Evolutionary conservation across 1,140 invertebrate species (phyloP).

Genomic region (Eupeodes corollae): DNA sequence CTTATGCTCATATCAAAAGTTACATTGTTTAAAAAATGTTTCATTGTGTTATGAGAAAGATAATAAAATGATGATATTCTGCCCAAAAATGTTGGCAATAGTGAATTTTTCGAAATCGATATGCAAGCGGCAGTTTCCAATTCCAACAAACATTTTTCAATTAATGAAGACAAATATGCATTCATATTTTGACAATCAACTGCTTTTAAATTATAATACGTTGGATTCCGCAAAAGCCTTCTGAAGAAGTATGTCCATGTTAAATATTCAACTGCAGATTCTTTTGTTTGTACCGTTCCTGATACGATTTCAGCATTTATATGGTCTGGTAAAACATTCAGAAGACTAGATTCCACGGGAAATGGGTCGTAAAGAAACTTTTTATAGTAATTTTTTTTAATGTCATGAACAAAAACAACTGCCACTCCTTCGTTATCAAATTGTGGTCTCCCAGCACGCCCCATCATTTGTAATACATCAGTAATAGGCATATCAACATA

Average conservation of each 20-base stretch:
- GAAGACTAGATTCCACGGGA: conserved; percentile 91
- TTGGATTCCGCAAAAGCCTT: conserved; percentile 84
- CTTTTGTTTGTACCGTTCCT: conserved; percentile 85
- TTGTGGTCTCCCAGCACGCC: conserved; percentile 86
- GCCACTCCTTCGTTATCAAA: conserved; percentile 93
- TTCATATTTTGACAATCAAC: conserved; percentile 65
- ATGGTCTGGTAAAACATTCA: conserved; percentile 88
- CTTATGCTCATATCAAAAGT: conserved; percentile 51
- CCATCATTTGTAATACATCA: conserved; percentile 99
- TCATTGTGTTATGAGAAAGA: conserved; percentile 83
- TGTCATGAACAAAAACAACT: conserved; percentile 93
- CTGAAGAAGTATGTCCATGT: conserved; percentile 99
- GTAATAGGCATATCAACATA: conserved; percentile 99
- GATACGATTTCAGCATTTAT: conserved; percentile 95
- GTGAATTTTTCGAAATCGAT: conserved; percentile 51
- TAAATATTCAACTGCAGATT: conserved; percentile 92
- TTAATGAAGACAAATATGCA: conserved; percentile 57
- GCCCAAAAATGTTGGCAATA: conserved; percentile 77
- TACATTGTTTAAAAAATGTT: conserved; percentile 65
- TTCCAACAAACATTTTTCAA: conserved; percentile 63
- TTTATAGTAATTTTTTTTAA: conserved; percentile 98
- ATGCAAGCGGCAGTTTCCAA: conserved; percentile 70
- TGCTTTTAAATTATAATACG: conserved; percentile 77
- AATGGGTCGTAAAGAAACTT: conserved; percentile 99
- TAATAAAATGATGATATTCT: conserved; percentile 95